phyloP scores from a whole-genome alignment of 2,113 vertebrate genomes.

The Xiphophorus couchianus region DNA sequence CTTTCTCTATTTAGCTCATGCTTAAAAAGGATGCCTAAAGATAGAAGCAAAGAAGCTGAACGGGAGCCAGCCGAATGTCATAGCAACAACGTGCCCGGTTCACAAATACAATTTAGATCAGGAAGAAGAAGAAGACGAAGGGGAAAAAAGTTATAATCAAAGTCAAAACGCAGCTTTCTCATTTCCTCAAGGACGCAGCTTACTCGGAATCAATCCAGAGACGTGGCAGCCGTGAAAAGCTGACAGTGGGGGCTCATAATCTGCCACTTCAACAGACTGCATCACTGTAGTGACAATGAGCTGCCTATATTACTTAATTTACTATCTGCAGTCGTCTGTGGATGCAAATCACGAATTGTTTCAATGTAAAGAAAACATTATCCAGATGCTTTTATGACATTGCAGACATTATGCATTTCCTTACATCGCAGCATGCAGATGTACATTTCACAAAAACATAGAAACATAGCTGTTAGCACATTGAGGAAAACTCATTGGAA shows the following conservation, averaged over 20 bases:
- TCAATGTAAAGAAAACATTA: background rate
- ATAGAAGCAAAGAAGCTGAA: constrained; percentile 77
- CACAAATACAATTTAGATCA: constrained; percentile 69
- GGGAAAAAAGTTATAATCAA: constrained; percentile 50
- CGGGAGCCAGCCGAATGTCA: constrained; percentile 75
- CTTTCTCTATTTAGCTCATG: constrained; percentile 76
- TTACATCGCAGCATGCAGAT: background rate
- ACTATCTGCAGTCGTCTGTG: constrained; percentile 1
- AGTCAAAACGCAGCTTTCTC: constrained; percentile 39
- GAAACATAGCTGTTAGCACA: background rate
- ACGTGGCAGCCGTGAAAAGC: constrained; percentile 21
- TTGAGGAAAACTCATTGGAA: background rate
- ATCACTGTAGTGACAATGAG: constrained; percentile 17
- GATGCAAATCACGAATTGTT: background rate
- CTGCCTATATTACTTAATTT: constrained; percentile 18
- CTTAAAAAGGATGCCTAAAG: constrained; percentile 79
- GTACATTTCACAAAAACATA: background rate
- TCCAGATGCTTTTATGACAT: background rate
- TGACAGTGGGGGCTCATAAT: constrained; percentile 5
- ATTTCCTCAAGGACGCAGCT: constrained; percentile 45
- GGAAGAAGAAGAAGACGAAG: background rate
- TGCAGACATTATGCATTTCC: too few species aligned
- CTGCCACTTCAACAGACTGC: constrained; percentile 13
- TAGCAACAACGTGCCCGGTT: constrained; percentile 73
- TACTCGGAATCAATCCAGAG: constrained; percentile 24